A percentile compares a stretch with the other conserved stretches of the same genome.
Conservation (phyloP, 2,797 vertebrate species). For the Odontamblyopus lacepedii region DNA sequence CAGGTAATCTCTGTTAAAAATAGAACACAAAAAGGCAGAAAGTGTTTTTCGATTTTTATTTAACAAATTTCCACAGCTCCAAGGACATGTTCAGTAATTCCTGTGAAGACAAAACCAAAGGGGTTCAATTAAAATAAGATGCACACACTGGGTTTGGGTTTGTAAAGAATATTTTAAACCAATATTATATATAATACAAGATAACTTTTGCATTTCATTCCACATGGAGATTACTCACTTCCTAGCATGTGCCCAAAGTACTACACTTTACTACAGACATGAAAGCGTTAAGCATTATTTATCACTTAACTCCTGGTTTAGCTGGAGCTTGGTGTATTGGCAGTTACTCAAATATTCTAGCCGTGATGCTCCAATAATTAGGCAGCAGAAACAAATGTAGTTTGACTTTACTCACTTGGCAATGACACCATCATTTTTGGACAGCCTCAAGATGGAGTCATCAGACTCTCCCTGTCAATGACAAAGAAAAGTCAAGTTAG, state of each 20-base stretch:
- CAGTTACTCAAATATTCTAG: neutral
- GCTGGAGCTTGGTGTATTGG: no score
- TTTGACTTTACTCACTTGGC: constrained; percentile 82
- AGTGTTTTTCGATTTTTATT: constrained; percentile 64
- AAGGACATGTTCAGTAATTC: constrained; percentile 61
- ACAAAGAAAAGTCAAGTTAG: fast-evolving
- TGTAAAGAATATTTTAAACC: no score
- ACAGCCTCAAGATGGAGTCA: constrained; percentile 93
- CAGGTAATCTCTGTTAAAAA: neutral
- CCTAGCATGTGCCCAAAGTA: no score
- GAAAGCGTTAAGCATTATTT: no score
- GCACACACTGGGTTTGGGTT: no score
- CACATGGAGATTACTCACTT: no score
- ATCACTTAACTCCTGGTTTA: no score
- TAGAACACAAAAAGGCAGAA: neutral
- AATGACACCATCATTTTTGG: constrained; percentile 87
- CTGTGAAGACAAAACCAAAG: constrained; percentile 51
- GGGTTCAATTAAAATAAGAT: neutral
- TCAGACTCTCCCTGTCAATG: constrained; percentile 90
- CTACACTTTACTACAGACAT: no score
- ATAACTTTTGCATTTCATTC: no score
- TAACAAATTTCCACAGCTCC: constrained; percentile 59
- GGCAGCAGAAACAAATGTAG: neutral
- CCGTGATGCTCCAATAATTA: neutral
- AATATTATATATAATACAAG: no score